Percentiles rank a stretch among this genome's conserved stretches.
phyloP scores from a whole-genome alignment of 1,140 invertebrate species.

The Bicyclus anynana region DNA sequence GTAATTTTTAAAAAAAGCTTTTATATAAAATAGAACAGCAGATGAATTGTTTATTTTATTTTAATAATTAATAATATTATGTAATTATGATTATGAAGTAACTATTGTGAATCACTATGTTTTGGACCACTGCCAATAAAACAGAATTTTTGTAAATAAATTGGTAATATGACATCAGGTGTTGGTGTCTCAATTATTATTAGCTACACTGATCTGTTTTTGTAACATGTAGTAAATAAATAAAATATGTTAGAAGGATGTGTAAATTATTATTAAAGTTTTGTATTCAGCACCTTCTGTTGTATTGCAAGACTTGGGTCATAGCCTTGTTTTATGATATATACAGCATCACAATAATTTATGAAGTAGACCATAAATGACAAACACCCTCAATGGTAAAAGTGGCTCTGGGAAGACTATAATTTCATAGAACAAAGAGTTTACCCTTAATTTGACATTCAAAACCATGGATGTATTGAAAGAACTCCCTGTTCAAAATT shows the following conservation, averaged over 20 bases:
- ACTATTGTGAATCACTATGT: constrained; percentile 22
- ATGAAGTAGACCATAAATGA: no score
- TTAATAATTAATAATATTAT: neutral
- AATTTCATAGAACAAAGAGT: no score
- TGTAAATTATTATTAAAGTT: constrained; percentile 71
- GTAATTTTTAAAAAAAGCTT: no score
- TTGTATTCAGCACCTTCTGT: constrained; percentile 52
- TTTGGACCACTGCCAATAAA: constrained; percentile 52
- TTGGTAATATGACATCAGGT: constrained; percentile 47
- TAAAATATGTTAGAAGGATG: constrained; percentile 66
- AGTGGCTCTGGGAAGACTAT: no score
- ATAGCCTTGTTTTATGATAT: neutral
- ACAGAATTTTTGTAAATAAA: constrained; percentile 67
- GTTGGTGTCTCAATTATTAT: constrained; percentile 46
- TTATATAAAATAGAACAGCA: neutral
- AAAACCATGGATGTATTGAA: no score
- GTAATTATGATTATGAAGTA: no score
- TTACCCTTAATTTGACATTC: no score
- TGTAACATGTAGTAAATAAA: constrained; percentile 71
- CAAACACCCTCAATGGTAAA: no score
- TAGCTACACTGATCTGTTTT: constrained; percentile 71
- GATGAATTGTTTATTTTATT: neutral
- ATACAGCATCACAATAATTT: no score
- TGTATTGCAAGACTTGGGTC: constrained; percentile 25
- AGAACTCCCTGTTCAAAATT: no score